phyloP scores from a whole-genome alignment of 2,888 invertebrate genomes.

The Drosophila phalerata region DNA sequence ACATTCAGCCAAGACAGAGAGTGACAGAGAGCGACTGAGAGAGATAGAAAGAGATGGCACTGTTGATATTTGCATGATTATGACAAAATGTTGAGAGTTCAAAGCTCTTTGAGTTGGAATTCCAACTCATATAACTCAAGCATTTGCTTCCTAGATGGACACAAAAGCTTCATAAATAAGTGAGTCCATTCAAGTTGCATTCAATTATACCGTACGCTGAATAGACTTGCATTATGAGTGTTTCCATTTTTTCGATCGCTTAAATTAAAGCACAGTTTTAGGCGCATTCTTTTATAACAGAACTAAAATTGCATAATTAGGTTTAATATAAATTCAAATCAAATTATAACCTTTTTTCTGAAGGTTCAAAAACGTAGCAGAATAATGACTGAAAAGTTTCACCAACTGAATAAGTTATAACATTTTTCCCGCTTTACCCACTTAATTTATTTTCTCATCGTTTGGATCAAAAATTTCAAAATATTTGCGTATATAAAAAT shows the following conservation, averaged over 20 bases:
- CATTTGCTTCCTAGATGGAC: slow-evolving; percentile 40
- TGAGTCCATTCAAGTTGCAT: slow-evolving; percentile 49
- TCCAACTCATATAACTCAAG: slow-evolving; percentile 18
- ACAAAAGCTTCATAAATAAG: slow-evolving; percentile 16
- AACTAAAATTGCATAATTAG: neutral
- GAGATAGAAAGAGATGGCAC: slow-evolving; percentile 27
- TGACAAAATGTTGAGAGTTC: slow-evolving; percentile 65
- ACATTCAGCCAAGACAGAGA: slow-evolving; percentile 28
- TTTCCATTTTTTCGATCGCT: neutral
- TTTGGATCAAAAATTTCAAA: too few species aligned
- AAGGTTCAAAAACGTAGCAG: too few species aligned
- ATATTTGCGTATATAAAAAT: too few species aligned
- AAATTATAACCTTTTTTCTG: too few species aligned
- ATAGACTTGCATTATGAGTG: slow-evolving; percentile 20
- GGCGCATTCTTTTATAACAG: slow-evolving; percentile 27
- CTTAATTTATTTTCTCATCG: too few species aligned
- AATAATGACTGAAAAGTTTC: too few species aligned
- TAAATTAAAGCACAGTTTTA: slow-evolving; percentile 51
- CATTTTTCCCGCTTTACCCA: too few species aligned
- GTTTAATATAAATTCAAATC: neutral
- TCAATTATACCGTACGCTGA: slow-evolving; percentile 18
- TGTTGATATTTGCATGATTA: slow-evolving; percentile 80
- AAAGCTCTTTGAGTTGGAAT: slow-evolving; percentile 52
- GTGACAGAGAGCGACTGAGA: neutral
- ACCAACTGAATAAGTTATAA: too few species aligned